phyloP scores from a whole-genome alignment of 2,113 vertebrate genomes.

The Phoxinus phoxinus region DNA sequence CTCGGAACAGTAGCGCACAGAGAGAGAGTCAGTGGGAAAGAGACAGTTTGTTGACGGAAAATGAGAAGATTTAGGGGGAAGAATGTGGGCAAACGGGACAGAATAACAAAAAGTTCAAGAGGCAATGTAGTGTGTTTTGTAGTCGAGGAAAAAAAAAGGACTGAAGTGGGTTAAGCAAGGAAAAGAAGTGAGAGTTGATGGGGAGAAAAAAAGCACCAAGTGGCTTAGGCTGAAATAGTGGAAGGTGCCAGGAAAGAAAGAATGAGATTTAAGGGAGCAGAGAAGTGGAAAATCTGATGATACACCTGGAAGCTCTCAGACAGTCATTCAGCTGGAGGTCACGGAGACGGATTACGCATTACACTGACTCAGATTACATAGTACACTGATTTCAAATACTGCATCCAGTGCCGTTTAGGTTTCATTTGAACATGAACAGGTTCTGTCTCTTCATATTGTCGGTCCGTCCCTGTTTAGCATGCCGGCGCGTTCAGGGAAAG shows the following conservation, averaged over 20 bases:
- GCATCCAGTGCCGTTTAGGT: not conserved
- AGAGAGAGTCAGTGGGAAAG: not conserved
- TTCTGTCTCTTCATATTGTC: not conserved
- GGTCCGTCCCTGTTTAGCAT: not conserved
- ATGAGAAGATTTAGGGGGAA: slow-evolving; percentile 10
- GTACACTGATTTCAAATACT: slow-evolving; percentile 20
- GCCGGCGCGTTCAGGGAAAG: not conserved
- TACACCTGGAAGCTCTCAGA: slow-evolving; percentile 42
- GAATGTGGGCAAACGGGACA: not conserved
- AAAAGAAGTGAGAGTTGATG: slow-evolving; percentile 13
- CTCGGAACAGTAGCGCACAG: slow-evolving; percentile 19
- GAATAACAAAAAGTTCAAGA: slow-evolving; percentile 25
- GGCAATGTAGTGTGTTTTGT: slow-evolving; percentile 27
- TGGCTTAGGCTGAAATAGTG: not conserved
- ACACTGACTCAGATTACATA: slow-evolving; percentile 34
- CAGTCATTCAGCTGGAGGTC: slow-evolving; percentile 40
- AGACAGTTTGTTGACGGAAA: slow-evolving; percentile 27
- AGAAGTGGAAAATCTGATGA: slow-evolving; percentile 57
- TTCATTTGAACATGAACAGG: not conserved
- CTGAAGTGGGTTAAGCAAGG: not conserved
- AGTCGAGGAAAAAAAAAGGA: not conserved
- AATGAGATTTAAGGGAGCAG: slow-evolving; percentile 27
- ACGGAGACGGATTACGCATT: slow-evolving; percentile 49
- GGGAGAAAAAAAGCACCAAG: not conserved
- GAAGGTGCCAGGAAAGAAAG: slow-evolving; percentile 33